Evolutionary conservation across 2,113 vertebrate species (phyloP).

Genomic region (Heterochromis multidens): DNA sequence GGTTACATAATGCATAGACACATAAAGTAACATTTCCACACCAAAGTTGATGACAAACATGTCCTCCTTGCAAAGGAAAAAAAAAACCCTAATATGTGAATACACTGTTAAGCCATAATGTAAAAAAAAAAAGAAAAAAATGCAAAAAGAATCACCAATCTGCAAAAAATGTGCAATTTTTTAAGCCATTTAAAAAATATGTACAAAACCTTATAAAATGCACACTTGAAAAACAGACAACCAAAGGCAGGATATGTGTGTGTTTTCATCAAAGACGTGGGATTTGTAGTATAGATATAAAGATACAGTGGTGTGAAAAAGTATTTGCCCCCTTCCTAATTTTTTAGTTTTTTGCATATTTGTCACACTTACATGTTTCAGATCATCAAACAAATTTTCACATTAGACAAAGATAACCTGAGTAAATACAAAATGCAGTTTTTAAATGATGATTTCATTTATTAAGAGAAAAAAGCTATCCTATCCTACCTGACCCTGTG

Average conservation of each 20-base stretch:
- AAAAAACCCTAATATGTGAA: not conserved
- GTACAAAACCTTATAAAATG: constrained; percentile 25
- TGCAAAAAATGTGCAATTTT: constrained; percentile 12
- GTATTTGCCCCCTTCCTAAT: too few species aligned
- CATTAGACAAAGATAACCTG: too few species aligned
- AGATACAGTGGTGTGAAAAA: too few species aligned
- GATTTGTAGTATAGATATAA: not conserved
- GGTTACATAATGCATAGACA: constrained; percentile 32
- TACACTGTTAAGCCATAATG: not conserved
- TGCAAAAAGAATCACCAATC: not conserved
- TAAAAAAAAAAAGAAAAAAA: constrained; percentile 4
- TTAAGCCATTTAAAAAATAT: constrained; percentile 43
- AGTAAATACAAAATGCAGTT: too few species aligned
- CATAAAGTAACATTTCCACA: constrained; percentile 26
- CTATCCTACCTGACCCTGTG: too few species aligned
- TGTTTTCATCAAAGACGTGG: not conserved
- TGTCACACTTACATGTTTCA: too few species aligned
- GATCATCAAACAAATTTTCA: too few species aligned
- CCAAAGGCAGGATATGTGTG: not conserved
- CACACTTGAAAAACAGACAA: not conserved
- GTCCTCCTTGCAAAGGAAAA: not conserved
- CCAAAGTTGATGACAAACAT: not conserved
- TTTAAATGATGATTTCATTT: too few species aligned
- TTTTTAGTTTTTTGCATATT: too few species aligned
- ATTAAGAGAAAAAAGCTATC: too few species aligned